A percentile compares a stretch with the other conserved stretches of the same genome.
Evolutionary conservation across 1,140 invertebrate species (phyloP).

Genomic region (Bombus breviceps): DNA sequence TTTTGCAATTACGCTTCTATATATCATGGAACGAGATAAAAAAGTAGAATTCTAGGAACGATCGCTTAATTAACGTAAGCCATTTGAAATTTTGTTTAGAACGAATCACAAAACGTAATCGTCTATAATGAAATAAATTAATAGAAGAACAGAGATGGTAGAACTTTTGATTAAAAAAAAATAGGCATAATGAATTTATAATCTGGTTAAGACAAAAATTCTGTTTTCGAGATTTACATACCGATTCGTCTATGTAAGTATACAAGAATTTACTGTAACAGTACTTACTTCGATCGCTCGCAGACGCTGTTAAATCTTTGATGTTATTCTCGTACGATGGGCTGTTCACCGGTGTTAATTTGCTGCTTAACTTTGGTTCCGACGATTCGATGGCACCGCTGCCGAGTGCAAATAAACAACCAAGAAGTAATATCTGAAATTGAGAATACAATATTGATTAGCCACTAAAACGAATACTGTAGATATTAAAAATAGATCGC

Average conservation of each 20-base stretch:
- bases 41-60: not conserved
- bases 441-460: not conserved
- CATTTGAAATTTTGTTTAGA: no score
- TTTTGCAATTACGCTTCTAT: not conserved
- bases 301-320: constrained; percentile 64
- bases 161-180: not conserved
- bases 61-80: no score
- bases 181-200: no score
- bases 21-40: not conserved
- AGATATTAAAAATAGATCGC: no score
- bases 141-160: not conserved
- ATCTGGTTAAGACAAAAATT: not conserved
- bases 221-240: not conserved
- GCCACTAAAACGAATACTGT: no score
- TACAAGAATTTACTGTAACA: not conserved
- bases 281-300: constrained; percentile 70
- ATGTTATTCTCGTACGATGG: constrained; percentile 27
- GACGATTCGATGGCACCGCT: constrained; percentile 48
- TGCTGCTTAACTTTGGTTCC: constrained; percentile 54
- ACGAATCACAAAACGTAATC: no score
- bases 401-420: constrained; percentile 51
- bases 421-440: constrained; percentile 55
- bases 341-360: constrained; percentile 51
- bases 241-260: not conserved
- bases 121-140: not conserved